Base-by-base conservation (phyloP, 2,888 invertebrate species). In the Eristalis intricaria region DNA sequence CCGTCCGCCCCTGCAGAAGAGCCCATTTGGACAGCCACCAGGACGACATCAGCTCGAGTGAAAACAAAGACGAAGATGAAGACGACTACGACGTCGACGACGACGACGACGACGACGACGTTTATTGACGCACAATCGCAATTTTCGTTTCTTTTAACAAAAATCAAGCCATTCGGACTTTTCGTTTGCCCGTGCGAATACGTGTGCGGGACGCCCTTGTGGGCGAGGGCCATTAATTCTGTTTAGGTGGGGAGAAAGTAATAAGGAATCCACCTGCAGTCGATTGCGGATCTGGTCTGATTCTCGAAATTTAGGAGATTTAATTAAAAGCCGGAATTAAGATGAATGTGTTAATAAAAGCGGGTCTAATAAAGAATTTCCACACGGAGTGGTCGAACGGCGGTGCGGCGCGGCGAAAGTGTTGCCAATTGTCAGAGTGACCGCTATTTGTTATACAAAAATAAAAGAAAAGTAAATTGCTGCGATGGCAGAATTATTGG, bases 251-350 rank as follows among this genome's bases (percentile, higher is more conserved):
- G 68, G 68, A 79, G 63, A 87, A 79, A 75, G 75, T 76, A 87
- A 87, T 87, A 87, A 87, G 84, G 64, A 87, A 83, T 76, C 79
- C 64, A 68, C 70, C 66, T 71, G 76, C 77, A 66, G 65, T 50
- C 58, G 40, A 60, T 82, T 87, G 69, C 60, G 50, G 58, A 66
- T 35, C 40, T n/a, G 60, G 35, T 26, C 63, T 60, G 73, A 76
- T 79, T 87, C 90, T 91, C 76, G 91, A 91, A 91, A 90, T 90
- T 90, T 90, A 89, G 90, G 84, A 90, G 91, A 91, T 91, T 92
- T 92, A 92, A 92, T 92, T 92, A 91, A 90, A 91, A 91, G 92
- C 91, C 91, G 90, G 91, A 91, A 92, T 92, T 91, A 92, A 92
- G 92, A 92, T 91, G 91, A 92, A 92, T 92, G 92, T 91, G 91